phyloP scores from a whole-genome alignment of 2,113 vertebrate species.

The Gymnocephalus cernua region DNA sequence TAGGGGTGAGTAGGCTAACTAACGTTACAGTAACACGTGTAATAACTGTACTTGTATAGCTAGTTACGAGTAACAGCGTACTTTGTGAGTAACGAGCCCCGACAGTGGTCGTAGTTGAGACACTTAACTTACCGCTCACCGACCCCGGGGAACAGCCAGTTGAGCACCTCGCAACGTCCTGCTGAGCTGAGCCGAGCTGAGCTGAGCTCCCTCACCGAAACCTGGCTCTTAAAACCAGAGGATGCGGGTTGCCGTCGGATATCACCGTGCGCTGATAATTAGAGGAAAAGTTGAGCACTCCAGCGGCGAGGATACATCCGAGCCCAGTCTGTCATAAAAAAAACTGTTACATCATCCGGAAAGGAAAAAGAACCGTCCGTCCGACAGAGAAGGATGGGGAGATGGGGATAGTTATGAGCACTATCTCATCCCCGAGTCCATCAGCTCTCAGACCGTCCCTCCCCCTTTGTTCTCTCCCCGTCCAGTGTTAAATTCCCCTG shows the following conservation, averaged over 20 bases:
- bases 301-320: conserved; percentile 20
- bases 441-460: conserved; percentile 70
- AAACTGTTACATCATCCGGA: conserved; percentile 77
- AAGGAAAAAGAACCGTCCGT: conserved; percentile 40
- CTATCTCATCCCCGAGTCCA: conserved; percentile 78
- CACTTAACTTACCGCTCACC: conserved; percentile 60
- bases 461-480: conserved; percentile 70
- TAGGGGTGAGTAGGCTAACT: too few relatives aligned
- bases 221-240: conserved; percentile 12
- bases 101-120: neutral
- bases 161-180: conserved; percentile 61
- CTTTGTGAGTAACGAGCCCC: neutral
- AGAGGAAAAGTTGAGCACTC: conserved; percentile 23
- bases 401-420: conserved; percentile 48
- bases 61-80: neutral
- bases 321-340: conserved; percentile 51
- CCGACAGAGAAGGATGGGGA: conserved; percentile 56
- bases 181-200: conserved; percentile 63
- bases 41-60: neutral
- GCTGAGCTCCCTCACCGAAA: conserved; percentile 58
- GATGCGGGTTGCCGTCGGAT: conserved; percentile 39
- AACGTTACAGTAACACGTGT: neutral
- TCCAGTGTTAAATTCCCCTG: conserved; percentile 47
- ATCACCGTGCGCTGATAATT: conserved; percentile 16
- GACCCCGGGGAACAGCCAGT: conserved; percentile 34